A percentile compares a stretch with the other conserved stretches of the same genome.
These are phyloP conservation scores for Dunckerocampus dactyliophorus DNA, from an alignment of 2,113 vertebrate genomes.

Conservation along the genomic window DNA sequence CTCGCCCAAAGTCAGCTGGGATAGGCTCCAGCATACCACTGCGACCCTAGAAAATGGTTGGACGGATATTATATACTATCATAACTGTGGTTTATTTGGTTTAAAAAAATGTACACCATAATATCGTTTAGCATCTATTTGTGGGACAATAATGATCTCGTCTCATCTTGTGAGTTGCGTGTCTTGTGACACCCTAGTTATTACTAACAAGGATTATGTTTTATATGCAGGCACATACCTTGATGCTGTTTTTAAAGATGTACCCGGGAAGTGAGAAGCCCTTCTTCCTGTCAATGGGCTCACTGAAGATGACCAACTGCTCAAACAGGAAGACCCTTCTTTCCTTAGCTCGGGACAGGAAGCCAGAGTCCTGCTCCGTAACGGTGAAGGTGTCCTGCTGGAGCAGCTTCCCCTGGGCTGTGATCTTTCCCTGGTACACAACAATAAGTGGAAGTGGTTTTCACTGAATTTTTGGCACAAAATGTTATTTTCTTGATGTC, in stretches of 20 bases:
- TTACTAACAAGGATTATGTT: background rate
- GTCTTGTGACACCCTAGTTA: too few species aligned
- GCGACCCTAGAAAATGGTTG: too few species aligned
- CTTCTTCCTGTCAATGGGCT: constrained; percentile 85
- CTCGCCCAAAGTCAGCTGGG: too few species aligned
- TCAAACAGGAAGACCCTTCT: constrained; percentile 89
- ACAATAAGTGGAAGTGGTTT: constrained; percentile 16
- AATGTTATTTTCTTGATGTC: constrained; percentile 14
- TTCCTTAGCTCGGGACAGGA: constrained; percentile 82
- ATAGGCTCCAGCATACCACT: too few species aligned
- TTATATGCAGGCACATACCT: constrained; percentile 66
- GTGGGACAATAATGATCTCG: too few species aligned
- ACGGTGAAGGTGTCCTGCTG: constrained; percentile 89
- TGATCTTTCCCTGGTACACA: constrained; percentile 83
- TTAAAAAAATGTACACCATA: too few species aligned
- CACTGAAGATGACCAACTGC: constrained; percentile 90
- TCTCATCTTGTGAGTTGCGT: too few species aligned
- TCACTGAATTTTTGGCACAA: constrained; percentile 23
- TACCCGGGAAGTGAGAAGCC: constrained; percentile 82
- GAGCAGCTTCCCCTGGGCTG: constrained; percentile 88
- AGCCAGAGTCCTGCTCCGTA: constrained; percentile 78
- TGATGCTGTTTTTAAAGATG: constrained; percentile 87
- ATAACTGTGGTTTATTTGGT: too few species aligned
- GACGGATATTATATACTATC: too few species aligned
- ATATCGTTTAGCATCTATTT: too few species aligned